These are phyloP conservation scores for Pseudopipra pipra DNA, from an alignment of 2,113 vertebrate species.

Conservation along the genomic window DNA sequence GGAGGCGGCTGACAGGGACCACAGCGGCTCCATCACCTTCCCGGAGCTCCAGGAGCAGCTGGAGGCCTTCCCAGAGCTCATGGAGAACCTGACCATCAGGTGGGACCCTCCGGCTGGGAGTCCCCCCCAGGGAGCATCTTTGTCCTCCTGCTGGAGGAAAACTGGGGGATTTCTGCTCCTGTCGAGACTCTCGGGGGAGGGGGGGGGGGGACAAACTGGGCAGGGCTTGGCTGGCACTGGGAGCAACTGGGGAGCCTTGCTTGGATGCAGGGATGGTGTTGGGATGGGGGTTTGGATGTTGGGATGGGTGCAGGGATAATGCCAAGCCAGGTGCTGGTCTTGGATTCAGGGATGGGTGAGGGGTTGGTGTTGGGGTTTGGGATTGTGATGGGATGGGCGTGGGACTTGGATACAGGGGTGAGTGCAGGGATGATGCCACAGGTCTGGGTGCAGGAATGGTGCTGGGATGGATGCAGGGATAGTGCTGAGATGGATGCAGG, in stretches of 20 bases:
- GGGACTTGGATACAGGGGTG: too few relatives aligned
- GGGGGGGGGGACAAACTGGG: background rate
- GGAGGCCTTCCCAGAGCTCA: conserved; percentile 83
- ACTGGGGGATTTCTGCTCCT: accelerated
- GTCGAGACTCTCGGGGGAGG: accelerated
- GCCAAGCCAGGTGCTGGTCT: too few relatives aligned
- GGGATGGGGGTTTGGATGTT: background rate
- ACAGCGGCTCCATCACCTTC: conserved; percentile 88
- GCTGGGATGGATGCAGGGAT: background rate
- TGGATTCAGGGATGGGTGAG: too few relatives aligned
- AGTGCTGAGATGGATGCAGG: background rate
- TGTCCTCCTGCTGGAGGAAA: background rate
- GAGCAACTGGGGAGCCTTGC: background rate
- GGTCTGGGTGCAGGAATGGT: background rate
- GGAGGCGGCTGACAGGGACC: conserved; percentile 83
- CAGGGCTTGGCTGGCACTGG: background rate
- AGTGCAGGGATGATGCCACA: background rate
- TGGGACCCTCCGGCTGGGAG: background rate
- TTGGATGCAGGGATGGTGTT: background rate
- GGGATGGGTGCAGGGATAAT: too few relatives aligned
- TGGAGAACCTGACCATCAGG: conserved; percentile 94
- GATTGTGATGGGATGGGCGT: background rate
- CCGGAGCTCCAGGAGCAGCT: conserved; percentile 86
- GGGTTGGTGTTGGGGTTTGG: background rate
- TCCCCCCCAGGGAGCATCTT: background rate